These are phyloP conservation scores for Hyles lineata DNA, from an alignment of 2,888 invertebrate species.

Conservation along the genomic window DNA sequence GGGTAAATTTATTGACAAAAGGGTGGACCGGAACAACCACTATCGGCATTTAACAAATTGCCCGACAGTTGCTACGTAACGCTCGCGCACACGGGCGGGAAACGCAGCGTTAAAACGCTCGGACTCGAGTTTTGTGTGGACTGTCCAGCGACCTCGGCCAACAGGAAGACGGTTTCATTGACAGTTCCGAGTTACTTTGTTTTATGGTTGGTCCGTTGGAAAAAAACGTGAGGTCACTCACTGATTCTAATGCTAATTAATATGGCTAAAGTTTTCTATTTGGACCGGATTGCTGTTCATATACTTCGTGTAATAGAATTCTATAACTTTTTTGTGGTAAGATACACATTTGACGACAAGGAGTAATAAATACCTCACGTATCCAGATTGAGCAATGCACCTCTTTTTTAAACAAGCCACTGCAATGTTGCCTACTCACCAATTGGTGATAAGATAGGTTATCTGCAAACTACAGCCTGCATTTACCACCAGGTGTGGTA, in stretches of 20 bases:
- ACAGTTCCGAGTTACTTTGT: conserved; percentile 26
- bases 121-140: neutral
- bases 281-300: neutral
- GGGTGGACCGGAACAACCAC: conserved; percentile 31
- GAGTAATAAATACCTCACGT: too few species aligned
- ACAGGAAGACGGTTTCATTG: conserved; percentile 39
- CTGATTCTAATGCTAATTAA: conserved; percentile 9
- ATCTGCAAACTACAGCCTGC: neutral
- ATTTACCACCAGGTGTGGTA: neutral
- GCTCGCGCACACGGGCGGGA: conserved; percentile 9
- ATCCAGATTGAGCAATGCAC: too few species aligned
- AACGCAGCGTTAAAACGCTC: neutral
- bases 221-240: conserved; percentile 17
- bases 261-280: neutral
- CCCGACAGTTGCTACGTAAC: conserved; percentile 37
- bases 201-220: conserved; percentile 17
- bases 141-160: conserved; percentile 15
- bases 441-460: neutral
- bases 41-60: conserved; percentile 32
- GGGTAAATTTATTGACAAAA: conserved; percentile 33
- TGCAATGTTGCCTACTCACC: too few species aligned
- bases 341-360: too few species aligned
- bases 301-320: too few species aligned
- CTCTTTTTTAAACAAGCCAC: too few species aligned
- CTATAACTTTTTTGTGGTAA: too few species aligned